A percentile compares a stretch with the other conserved stretches of the same genome.
These are phyloP conservation scores for Neodontobutis hainanensis DNA, from an alignment of 2,113 vertebrate species.

Conservation along the genomic window DNA sequence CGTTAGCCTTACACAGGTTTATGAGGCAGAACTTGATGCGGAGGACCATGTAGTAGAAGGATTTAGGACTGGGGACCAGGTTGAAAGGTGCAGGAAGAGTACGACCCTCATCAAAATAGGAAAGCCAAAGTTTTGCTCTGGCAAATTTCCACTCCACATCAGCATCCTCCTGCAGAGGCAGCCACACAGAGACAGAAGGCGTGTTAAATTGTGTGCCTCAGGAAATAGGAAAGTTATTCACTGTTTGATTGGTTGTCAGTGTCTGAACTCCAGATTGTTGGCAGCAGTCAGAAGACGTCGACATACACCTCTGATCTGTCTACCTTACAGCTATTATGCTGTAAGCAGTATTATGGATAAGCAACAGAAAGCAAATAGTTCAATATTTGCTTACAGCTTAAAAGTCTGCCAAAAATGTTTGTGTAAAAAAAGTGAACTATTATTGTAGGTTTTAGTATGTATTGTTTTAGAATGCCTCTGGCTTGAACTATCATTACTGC, in stretches of 20 bases:
- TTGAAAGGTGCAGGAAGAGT: slow-evolving; percentile 96
- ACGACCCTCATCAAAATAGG: slow-evolving; percentile 96
- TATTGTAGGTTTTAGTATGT: not conserved
- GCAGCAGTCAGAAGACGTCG: not conserved
- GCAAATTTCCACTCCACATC: slow-evolving; percentile 99
- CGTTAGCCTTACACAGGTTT: slow-evolving; percentile 90
- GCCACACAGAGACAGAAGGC: not conserved
- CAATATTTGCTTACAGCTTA: not conserved
- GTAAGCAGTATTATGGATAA: not conserved
- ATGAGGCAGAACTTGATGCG: slow-evolving; percentile 92
- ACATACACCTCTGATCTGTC: not conserved
- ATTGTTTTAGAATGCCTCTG: not conserved
- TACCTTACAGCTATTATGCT: not conserved
- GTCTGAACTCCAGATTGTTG: not conserved
- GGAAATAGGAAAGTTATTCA: no score
- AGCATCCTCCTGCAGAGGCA: slow-evolving; percentile 87
- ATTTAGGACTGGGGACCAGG: slow-evolving; percentile 96
- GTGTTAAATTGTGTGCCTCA: not conserved
- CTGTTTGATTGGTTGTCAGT: not conserved
- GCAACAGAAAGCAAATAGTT: not conserved
- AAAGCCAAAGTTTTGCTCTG: slow-evolving; percentile 95
- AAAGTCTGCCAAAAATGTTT: not conserved
- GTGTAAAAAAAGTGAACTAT: not conserved
- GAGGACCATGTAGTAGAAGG: slow-evolving; percentile 95
- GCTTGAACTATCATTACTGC: not conserved